Evolutionary conservation across 2,888 invertebrate genomes (phyloP), one percentile per base, ranked within the genome.

Genomic region (Perdita meconis): DNA sequence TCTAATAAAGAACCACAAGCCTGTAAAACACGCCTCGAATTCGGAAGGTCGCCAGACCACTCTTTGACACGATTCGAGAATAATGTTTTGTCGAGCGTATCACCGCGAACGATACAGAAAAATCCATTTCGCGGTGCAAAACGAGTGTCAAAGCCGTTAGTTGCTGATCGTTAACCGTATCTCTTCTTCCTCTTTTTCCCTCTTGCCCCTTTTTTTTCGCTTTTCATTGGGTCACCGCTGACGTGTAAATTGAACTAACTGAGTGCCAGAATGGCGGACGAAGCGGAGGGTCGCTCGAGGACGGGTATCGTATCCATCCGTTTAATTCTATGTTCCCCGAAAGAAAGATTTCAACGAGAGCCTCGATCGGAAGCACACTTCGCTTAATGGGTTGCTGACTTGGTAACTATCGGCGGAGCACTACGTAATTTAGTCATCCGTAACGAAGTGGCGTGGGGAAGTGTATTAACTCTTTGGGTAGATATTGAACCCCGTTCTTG

Each of bases 331-430:
- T 75, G 83, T 83, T 86, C 30, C 84, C 44, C 30, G 57, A 77
- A 74, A 78, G 69, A 80, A 82, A 72, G 79, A 79, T 71, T 83
- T 77, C 70, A 80, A 60, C 71, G 69, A 69, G 73, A 64, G 71
- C 53, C 76, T 60, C 81, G 78, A 63, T 73, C 80, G 63, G n/a
- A 57, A 84, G 81, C 44, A 80, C 70, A 80, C 86, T 81, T 81
- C 78, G 53, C 65, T 81, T 81, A 83, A 85, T 85, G 77, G 80
- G 67, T 75, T 84, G 83, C 86, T 86, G 86, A 86, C 86, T 86
- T 80, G 83, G 80, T 86, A 83, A 86, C 85, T 83, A 71, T 80
- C 70, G 75, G 65, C 64, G 50, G 66, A 85, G 86, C 80, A 85
- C 78, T 77, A 68, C 77, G 82, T 84, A 81, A 81, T 81, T 84